Percentiles rank a stretch among this genome's conserved stretches.
Conservation (phyloP, 2,888 invertebrate species). For the Leptogaster cylindrica region DNA sequence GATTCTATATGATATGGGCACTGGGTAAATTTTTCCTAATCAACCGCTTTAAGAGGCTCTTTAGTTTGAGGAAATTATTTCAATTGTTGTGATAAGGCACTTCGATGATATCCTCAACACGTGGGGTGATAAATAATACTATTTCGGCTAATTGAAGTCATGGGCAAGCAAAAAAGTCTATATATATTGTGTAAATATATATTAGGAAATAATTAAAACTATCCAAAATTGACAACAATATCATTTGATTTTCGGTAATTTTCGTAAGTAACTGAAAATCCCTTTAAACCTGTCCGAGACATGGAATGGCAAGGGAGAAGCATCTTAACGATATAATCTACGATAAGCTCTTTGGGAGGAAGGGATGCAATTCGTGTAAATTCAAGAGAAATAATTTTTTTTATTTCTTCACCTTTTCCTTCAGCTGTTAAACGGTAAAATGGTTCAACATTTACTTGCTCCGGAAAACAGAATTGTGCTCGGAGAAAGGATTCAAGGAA, state of each 20-base stretch:
- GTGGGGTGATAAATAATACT: conserved; percentile 32
- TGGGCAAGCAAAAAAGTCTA: too few relatives aligned
- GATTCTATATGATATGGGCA: neutral
- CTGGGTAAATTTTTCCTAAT: conserved; percentile 12
- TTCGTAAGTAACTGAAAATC: neutral
- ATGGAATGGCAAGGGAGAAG: neutral
- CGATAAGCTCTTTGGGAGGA: conserved; percentile 18
- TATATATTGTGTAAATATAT: too few relatives aligned
- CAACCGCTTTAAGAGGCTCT: neutral
- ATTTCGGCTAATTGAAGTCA: neutral
- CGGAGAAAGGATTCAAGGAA: too few relatives aligned
- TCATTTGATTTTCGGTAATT: conserved; percentile 9
- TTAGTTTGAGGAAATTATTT: neutral
- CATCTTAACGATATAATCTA: conserved; percentile 7
- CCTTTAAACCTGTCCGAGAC: neutral
- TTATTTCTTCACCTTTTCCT: neutral
- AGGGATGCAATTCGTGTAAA: conserved; percentile 19
- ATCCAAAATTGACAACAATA: conserved; percentile 12
- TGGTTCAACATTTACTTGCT: too few relatives aligned
- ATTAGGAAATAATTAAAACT: too few relatives aligned
- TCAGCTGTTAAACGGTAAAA: neutral
- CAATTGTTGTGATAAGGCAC: neutral
- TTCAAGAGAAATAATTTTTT: conserved; percentile 25
- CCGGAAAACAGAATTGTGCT: too few relatives aligned
- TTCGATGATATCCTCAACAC: neutral